Conservation (phyloP, 1,140 invertebrate genomes). For the Drosophila truncata region DNA sequence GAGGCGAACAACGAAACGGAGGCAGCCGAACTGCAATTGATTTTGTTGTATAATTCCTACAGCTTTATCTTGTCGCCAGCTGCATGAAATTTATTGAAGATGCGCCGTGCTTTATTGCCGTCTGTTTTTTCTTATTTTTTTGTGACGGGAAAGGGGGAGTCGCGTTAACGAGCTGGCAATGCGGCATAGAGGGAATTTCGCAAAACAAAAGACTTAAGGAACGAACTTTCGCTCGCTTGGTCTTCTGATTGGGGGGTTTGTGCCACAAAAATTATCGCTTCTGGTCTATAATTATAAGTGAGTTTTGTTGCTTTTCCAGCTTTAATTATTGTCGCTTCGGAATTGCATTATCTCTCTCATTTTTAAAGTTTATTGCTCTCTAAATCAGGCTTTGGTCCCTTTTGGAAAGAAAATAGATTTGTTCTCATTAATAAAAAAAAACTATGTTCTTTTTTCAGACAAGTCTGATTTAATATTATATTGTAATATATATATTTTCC, state of each 20-base stretch:
- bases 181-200: slow-evolving; percentile 55
- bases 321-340: background rate
- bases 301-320: slow-evolving; percentile 10
- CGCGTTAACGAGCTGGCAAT: slow-evolving; percentile 52
- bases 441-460: too few relatives aligned
- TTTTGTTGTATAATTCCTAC: slow-evolving; percentile 79
- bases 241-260: slow-evolving; percentile 35
- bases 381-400: background rate
- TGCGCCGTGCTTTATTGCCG: slow-evolving; percentile 67
- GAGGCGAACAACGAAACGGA: slow-evolving; percentile 40
- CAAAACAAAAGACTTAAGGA: slow-evolving; percentile 67
- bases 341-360: slow-evolving; percentile 18
- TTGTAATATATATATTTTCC: too few relatives aligned
- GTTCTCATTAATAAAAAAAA: too few relatives aligned
- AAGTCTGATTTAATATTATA: background rate
- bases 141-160: slow-evolving; percentile 7
- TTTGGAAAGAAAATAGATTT: background rate
- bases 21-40: slow-evolving; percentile 63
- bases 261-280: slow-evolving; percentile 60
- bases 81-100: slow-evolving; percentile 77
- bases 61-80: slow-evolving; percentile 70
- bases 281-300: slow-evolving; percentile 60
- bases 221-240: slow-evolving; percentile 46
- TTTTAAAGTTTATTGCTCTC: slow-evolving; percentile 5
- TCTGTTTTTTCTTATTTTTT: slow-evolving; percentile 1